Evolutionary conservation across 2,888 invertebrate genomes (phyloP).

Genomic region (Capitulum mitella): DNA sequence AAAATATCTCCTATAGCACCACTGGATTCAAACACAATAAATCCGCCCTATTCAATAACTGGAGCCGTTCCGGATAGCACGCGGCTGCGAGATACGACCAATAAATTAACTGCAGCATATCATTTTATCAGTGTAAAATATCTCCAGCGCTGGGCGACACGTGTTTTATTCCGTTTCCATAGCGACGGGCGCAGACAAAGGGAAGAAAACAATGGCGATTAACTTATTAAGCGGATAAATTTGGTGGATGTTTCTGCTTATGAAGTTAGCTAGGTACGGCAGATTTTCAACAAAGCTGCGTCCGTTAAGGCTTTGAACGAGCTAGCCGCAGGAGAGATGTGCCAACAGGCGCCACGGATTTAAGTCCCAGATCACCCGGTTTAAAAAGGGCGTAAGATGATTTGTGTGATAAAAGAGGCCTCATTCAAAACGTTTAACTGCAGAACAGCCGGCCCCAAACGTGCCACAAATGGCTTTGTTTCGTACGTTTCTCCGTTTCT

Average conservation of each 20-base stretch:
- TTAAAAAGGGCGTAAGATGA: too few relatives aligned
- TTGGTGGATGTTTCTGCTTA: background rate
- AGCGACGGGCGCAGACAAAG: background rate
- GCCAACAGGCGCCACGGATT: too few relatives aligned
- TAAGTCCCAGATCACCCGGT: too few relatives aligned
- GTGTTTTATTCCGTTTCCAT: conserved; percentile 22
- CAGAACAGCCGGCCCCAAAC: too few relatives aligned
- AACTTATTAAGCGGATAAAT: conserved; percentile 18
- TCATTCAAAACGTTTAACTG: too few relatives aligned
- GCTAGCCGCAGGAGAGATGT: too few relatives aligned
- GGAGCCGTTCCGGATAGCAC: background rate
- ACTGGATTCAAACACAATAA: conserved; percentile 2
- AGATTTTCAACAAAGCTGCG: background rate
- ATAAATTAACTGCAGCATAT: conserved; percentile 21
- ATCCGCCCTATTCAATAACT: conserved; percentile 15
- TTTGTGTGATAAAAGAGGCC: too few relatives aligned
- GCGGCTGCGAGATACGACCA: conserved; percentile 10
- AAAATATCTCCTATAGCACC: conserved; percentile 8
- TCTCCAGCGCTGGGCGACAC: background rate
- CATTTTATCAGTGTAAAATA: conserved; percentile 17
- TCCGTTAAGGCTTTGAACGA: too few relatives aligned
- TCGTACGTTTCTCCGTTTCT: too few relatives aligned
- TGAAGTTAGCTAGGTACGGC: background rate
- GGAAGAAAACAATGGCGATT: background rate
- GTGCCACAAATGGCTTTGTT: too few relatives aligned